Conservation (phyloP, 2,888 invertebrate species). For the Dendrolimus houi region DNA sequence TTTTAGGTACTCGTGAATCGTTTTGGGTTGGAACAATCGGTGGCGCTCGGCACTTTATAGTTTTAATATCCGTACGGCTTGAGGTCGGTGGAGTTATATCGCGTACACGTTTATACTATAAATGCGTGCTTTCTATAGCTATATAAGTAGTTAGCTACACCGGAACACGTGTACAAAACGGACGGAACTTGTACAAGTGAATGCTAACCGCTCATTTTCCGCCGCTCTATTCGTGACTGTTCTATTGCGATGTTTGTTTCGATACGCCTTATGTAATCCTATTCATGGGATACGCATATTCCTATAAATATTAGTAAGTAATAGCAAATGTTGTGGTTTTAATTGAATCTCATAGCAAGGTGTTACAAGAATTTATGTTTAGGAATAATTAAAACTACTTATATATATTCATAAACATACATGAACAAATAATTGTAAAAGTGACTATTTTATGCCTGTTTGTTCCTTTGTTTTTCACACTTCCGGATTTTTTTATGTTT, state of each 20-base stretch:
- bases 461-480: too few species aligned
- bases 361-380: slow-evolving; percentile 7
- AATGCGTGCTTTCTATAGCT: slow-evolving; percentile 35
- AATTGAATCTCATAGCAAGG: too few species aligned
- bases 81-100: slow-evolving; percentile 49
- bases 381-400: not conserved
- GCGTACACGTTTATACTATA: slow-evolving; percentile 50
- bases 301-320: slow-evolving; percentile 5
- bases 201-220: slow-evolving; percentile 26
- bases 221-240: slow-evolving; percentile 2
- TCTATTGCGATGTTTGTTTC: too few species aligned
- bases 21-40: slow-evolving; percentile 40
- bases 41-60: slow-evolving; percentile 65
- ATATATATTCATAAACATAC: too few species aligned
- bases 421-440: too few species aligned
- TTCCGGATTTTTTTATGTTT: too few species aligned
- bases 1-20: slow-evolving; percentile 10
- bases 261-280: too few species aligned
- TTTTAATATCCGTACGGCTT: slow-evolving; percentile 67
- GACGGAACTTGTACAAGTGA: slow-evolving; percentile 29
- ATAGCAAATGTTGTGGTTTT: too few species aligned
- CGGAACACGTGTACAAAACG: slow-evolving; percentile 28
- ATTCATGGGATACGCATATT: not conserved
- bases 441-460: too few species aligned
- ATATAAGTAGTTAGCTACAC: slow-evolving; percentile 14